phyloP scores from a whole-genome alignment of 1,140 invertebrate genomes.

The Drosophila kanapiae region DNA sequence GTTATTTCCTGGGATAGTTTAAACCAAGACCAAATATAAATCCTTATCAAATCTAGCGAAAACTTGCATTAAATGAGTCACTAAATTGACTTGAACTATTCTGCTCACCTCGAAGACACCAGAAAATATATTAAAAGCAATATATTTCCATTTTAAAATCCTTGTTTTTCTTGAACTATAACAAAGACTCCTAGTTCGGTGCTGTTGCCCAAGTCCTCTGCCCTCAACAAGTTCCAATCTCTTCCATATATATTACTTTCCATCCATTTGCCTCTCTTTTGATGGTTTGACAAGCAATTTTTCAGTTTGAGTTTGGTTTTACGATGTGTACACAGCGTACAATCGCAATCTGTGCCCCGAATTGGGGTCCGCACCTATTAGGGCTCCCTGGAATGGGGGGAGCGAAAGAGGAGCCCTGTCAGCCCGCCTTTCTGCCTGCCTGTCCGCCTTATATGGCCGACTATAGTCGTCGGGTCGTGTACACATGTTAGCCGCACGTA shows the following conservation, averaged over 20 bases:
- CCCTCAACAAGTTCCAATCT: constrained; percentile 19
- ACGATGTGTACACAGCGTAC: constrained; percentile 45
- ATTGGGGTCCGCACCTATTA: constrained; percentile 44
- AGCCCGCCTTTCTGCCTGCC: background rate
- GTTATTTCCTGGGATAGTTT: background rate
- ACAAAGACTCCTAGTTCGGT: background rate
- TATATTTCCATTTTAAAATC: too few relatives aligned
- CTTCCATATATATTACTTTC: background rate
- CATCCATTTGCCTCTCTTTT: background rate
- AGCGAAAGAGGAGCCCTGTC: background rate
- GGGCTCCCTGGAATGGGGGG: constrained; percentile 1
- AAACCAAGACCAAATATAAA: background rate
- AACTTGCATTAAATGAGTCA: too few relatives aligned
- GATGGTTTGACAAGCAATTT: constrained; percentile 45
- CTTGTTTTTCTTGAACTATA: background rate
- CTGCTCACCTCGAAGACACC: background rate
- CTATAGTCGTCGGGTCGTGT: constrained; percentile 19
- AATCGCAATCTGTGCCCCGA: constrained; percentile 45
- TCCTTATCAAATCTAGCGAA: too few relatives aligned
- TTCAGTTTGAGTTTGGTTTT: constrained; percentile 35
- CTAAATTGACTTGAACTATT: too few relatives aligned
- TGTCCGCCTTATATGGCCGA: constrained; percentile 23
- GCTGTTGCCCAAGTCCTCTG: background rate
- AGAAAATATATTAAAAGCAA: background rate
- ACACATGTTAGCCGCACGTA: constrained; percentile 53